A percentile compares a stretch with the other conserved stretches of the same genome.
These are phyloP conservation scores for Perdita meconis DNA, from an alignment of 2,888 invertebrate species.

Conservation along the genomic window DNA sequence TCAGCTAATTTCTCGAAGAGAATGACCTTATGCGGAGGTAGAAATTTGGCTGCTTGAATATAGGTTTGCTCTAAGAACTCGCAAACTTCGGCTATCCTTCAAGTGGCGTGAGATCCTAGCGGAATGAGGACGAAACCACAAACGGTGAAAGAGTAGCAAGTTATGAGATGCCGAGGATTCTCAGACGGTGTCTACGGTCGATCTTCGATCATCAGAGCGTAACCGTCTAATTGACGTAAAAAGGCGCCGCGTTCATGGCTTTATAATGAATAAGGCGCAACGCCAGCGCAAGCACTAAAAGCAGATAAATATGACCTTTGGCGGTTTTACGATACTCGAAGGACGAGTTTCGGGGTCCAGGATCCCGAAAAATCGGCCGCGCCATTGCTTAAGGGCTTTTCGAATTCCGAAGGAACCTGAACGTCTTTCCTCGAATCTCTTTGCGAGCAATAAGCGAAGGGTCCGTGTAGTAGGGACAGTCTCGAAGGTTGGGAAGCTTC, in stretches of 20 bases:
- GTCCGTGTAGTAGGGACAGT: conserved; percentile 1
- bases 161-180: conserved; percentile 23
- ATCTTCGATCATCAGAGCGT: conserved; percentile 37
- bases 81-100: too few species aligned
- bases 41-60: too few species aligned
- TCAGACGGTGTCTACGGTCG: conserved; percentile 4
- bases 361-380: conserved; percentile 30
- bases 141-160: conserved; percentile 6
- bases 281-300: conserved; percentile 45
- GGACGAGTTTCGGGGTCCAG: conserved; percentile 32
- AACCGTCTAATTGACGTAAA: conserved; percentile 44
- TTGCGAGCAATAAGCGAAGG: conserved; percentile 14
- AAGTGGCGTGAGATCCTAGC: too few species aligned
- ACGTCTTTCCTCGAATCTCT: conserved; percentile 26
- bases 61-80: too few species aligned
- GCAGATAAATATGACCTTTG: conserved; percentile 57
- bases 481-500: conserved; percentile 23
- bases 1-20: too few species aligned
- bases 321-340: conserved; percentile 41
- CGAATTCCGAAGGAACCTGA: conserved; percentile 15
- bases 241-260: conserved; percentile 34
- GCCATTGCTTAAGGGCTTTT: conserved; percentile 52
- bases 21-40: too few species aligned
- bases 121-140: neutral
- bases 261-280: conserved; percentile 49